These are phyloP conservation scores for Lamprotornis superbus DNA, from an alignment of 2,113 vertebrate species.

Conservation along the genomic window DNA sequence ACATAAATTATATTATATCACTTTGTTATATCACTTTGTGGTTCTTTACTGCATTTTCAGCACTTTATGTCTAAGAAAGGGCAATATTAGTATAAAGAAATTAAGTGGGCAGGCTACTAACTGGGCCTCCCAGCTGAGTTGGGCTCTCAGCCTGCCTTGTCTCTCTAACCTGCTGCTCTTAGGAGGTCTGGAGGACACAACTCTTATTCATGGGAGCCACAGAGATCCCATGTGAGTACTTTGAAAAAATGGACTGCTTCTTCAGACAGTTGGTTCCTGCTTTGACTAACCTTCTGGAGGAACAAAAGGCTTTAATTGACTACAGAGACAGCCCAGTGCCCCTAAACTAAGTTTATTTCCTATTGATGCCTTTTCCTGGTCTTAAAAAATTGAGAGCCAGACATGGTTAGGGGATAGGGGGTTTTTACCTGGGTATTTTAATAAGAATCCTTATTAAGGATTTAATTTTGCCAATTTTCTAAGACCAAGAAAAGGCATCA, in stretches of 20 bases:
- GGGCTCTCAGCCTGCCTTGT: neutral
- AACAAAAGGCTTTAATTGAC: neutral
- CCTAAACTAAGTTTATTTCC: neutral
- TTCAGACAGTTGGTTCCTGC: neutral
- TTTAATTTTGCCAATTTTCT: no score
- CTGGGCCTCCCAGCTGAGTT: neutral
- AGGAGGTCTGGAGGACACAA: neutral
- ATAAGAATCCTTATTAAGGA: neutral
- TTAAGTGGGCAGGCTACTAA: neutral
- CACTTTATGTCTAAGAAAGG: neutral
- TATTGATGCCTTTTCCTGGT: no score
- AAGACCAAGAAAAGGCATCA: no score
- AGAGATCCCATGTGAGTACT: neutral
- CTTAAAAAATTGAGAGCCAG: neutral
- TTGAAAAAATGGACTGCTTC: neutral
- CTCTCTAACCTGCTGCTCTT: neutral
- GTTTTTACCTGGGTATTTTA: neutral
- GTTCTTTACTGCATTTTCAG: neutral
- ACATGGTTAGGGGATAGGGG: rapidly evolving
- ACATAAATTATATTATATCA: neutral
- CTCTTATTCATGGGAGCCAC: rapidly evolving
- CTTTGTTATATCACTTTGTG: neutral
- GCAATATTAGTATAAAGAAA: neutral
- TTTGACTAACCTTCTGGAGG: neutral
- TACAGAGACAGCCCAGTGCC: neutral